Conservation (phyloP, 1,140 invertebrate species). For the Papilio dardanus region DNA sequence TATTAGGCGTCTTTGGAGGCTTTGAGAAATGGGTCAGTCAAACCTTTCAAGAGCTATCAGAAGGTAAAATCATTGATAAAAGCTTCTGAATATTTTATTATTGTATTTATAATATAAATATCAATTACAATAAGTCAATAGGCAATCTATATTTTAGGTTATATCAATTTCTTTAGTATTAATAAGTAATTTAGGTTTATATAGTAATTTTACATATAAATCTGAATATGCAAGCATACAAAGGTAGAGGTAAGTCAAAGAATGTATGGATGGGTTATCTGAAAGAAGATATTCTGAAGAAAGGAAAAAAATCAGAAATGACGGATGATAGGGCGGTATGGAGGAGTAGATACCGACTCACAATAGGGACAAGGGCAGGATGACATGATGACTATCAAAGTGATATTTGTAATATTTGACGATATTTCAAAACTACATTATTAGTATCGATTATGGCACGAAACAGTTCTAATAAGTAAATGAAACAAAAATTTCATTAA, state of each 20-base stretch:
- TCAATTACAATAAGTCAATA: background rate
- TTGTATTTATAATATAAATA: background rate
- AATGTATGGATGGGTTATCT: too few species aligned
- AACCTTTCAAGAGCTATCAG: slow-evolving; percentile 8
- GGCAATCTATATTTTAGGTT: background rate
- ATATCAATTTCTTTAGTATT: background rate
- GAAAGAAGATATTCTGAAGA: too few species aligned
- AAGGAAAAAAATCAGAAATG: too few species aligned
- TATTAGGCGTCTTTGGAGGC: background rate
- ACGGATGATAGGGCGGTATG: too few species aligned
- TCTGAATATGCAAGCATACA: too few species aligned
- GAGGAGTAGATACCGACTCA: too few species aligned
- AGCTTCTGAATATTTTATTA: background rate
- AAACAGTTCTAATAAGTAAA: background rate
- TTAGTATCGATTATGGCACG: background rate
- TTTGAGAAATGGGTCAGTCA: slow-evolving; percentile 7
- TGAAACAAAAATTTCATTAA: background rate
- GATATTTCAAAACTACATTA: background rate
- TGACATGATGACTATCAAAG: too few species aligned
- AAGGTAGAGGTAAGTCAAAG: too few species aligned
- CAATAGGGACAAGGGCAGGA: too few species aligned
- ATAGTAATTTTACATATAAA: background rate
- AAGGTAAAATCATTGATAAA: slow-evolving; percentile 6
- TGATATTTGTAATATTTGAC: background rate
- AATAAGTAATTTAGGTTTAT: background rate